Evolutionary conservation across 2,797 vertebrate species (phyloP), one percentile per base, ranked within the genome.

Genomic region (Pangasius mekongensis): DNA sequence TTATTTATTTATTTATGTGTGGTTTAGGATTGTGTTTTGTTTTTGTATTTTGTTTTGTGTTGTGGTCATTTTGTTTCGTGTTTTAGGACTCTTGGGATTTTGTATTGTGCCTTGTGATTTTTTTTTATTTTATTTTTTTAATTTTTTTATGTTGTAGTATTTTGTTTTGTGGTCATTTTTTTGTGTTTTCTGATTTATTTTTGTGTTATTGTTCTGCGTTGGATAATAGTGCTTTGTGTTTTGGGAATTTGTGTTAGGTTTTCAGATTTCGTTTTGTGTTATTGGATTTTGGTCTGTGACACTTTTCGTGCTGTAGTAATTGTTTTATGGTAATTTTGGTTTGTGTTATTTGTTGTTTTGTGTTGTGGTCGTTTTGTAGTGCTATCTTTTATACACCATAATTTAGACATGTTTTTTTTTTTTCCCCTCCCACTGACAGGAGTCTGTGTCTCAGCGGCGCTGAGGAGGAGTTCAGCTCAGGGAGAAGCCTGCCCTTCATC

Each of bases 401-500:
- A 0, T 74, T 16, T 27, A 24, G 43, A 33, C 30, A n/a, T 27
- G 4, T 83, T 62, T 85, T 30, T 74, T 47, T n/a, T 76, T 20
- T 0, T 33, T 16, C 14, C 14, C 16, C 54, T 27, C 88, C 39
- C 89, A 18, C 86, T 76, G 49, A 56, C 88, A 97, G 96, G 91
- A 95, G 93, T 92, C 89, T 96, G 60, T 96, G 95, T 95, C 93
- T 96, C 90, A 54, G 83, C 18, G 94, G 94, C 83, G 91, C 93
- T 27, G 94, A 95, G 67, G 95, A 96, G 92, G 96, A 95, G 85
- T 97, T 96, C 91, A 94, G 95, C 94, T 96, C 96, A 93, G 97
- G 96, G 93, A 97, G 96, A 93, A 94, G 91, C 91, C 94, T 96
- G 76, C 95, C 96, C 14, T 96, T 96, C 43, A 95, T 97, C 93